These are phyloP conservation scores for Apodemia duryi DNA, from an alignment of 2,888 invertebrate genomes.

Conservation along the genomic window DNA sequence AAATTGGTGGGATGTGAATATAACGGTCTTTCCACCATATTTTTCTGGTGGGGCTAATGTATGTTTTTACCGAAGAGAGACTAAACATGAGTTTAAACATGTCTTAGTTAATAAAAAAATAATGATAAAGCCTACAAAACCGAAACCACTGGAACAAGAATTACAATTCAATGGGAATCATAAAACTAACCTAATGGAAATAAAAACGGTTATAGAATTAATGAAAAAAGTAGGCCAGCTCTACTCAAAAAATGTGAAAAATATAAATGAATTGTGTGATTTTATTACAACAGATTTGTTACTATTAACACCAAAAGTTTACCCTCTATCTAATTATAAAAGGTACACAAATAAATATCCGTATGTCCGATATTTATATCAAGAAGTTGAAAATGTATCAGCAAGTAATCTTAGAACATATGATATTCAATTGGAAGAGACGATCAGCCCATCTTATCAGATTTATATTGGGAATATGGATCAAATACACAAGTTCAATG, in stretches of 20 bases:
- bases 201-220: conserved; percentile 12
- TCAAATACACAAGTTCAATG: neutral
- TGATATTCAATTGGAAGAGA: conserved; percentile 53
- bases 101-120: conserved; percentile 41
- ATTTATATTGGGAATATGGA: conserved; percentile 28
- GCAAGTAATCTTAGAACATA: conserved; percentile 28
- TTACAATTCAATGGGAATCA: conserved; percentile 24
- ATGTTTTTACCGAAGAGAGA: conserved; percentile 35
- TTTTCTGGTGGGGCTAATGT: conserved; percentile 15
- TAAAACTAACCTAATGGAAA: neutral
- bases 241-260: neutral
- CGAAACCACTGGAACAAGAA: conserved; percentile 23
- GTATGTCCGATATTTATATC: conserved; percentile 46
- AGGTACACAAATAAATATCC: conserved; percentile 38
- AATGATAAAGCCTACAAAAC: conserved; percentile 14
- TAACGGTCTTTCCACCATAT: conserved; percentile 31
- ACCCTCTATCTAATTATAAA: conserved; percentile 21
- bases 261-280: conserved; percentile 21
- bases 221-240: conserved; percentile 10
- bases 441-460: conserved; percentile 36
- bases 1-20: conserved; percentile 41
- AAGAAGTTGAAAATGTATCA: conserved; percentile 30
- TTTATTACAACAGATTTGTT: conserved; percentile 26
- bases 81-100: conserved; percentile 37
- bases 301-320: conserved; percentile 23